Evolutionary conservation across 2,888 invertebrate species (phyloP).

Genomic region (Lampropteryx suffumata): DNA sequence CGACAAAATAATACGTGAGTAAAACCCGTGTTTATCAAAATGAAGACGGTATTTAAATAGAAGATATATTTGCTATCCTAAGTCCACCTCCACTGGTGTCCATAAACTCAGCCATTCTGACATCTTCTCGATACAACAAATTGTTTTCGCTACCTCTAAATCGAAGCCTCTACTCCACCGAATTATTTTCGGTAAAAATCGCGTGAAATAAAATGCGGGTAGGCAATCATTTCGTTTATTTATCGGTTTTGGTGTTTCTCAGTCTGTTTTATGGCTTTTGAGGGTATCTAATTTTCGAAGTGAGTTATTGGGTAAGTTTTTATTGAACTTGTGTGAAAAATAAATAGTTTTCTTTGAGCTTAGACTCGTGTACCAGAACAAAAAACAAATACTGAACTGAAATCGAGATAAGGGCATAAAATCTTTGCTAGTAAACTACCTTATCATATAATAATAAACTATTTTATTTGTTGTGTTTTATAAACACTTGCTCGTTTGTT

Average conservation of each 20-base stretch:
- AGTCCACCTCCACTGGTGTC: too few species aligned
- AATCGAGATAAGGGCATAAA: too few species aligned
- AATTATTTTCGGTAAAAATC: constrained; percentile 33
- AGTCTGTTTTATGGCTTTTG: constrained; percentile 19
- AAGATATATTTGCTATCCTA: too few species aligned
- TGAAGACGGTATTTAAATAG: too few species aligned
- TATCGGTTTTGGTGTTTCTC: constrained; percentile 25
- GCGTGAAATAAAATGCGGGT: constrained; percentile 13
- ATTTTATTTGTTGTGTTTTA: too few species aligned
- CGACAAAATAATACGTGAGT: too few species aligned
- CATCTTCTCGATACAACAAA: constrained; percentile 34
- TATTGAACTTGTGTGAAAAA: background rate
- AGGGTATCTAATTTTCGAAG: background rate
- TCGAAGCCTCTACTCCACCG: constrained; percentile 14
- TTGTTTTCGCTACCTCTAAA: constrained; percentile 32
- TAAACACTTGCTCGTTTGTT: too few species aligned
- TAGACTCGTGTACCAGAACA: too few species aligned
- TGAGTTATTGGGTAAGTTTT: constrained; percentile 1
- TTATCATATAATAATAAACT: too few species aligned
- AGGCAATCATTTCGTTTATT: constrained; percentile 29
- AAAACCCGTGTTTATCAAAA: too few species aligned
- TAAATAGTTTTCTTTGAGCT: background rate
- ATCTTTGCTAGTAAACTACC: too few species aligned
- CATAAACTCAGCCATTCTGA: constrained; percentile 32
- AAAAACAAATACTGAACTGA: too few species aligned